Evolutionary conservation across 2,797 vertebrate genomes (phyloP).

Genomic region (Poeciliopsis presidionis): DNA sequence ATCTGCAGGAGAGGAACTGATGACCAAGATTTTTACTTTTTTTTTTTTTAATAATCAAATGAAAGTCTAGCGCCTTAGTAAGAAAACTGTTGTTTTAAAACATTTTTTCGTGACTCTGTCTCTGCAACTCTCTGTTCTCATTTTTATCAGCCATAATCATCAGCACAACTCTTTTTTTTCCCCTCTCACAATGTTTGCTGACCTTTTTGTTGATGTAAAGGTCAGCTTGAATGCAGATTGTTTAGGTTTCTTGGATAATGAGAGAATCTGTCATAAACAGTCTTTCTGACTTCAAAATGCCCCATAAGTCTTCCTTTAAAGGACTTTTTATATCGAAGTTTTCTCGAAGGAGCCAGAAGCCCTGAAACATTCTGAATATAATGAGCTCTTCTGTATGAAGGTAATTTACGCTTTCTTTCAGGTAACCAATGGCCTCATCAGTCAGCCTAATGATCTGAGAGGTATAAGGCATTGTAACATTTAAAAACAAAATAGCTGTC

Average conservation of each 20-base stretch:
- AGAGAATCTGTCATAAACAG: slow-evolving; percentile 41
- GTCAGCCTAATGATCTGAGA: slow-evolving; percentile 29
- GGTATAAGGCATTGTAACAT: slow-evolving; percentile 13
- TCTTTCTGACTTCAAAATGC: slow-evolving; percentile 36
- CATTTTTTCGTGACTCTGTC: not conserved
- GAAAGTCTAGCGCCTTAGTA: not conserved
- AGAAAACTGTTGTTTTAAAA: not conserved
- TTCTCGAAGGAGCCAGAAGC: slow-evolving; percentile 14
- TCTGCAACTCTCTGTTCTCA: slow-evolving; percentile 16
- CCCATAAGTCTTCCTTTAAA: slow-evolving; percentile 39
- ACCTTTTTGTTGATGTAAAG: slow-evolving; percentile 66
- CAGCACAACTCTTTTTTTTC: slow-evolving; percentile 22
- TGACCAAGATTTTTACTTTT: not conserved
- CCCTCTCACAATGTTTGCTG: slow-evolving; percentile 11
- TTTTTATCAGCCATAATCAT: slow-evolving; percentile 30
- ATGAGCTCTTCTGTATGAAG: not conserved
- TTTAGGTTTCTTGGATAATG: slow-evolving; percentile 37
- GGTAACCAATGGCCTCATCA: slow-evolving; percentile 24
- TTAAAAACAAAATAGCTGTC: slow-evolving; percentile 34
- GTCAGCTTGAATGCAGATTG: slow-evolving; percentile 44
- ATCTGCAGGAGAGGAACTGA: not conserved
- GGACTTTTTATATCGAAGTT: slow-evolving; percentile 3
- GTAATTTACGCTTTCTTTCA: slow-evolving; percentile 4
- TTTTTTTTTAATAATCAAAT: not conserved
- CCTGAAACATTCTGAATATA: slow-evolving; percentile 10